A percentile compares a stretch with the other conserved stretches of the same genome.
Conservation (phyloP, 2,888 invertebrate species). For the Anthrax anthrax region DNA sequence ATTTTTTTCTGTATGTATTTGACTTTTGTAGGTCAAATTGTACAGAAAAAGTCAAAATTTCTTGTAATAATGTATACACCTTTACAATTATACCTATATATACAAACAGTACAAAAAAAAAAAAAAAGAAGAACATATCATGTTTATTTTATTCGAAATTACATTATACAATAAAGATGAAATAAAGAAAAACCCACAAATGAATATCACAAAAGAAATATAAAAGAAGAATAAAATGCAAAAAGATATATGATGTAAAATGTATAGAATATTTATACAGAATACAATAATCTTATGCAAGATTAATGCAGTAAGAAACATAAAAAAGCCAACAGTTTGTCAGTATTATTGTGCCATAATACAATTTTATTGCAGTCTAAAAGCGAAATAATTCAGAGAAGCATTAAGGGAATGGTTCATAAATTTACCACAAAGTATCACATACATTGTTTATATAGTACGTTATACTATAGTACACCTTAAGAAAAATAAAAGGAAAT, state of each 20-base stretch:
- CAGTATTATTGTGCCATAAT: slow-evolving; percentile 12
- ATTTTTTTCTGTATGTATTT: background rate
- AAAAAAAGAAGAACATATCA: background rate
- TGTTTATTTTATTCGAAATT: background rate
- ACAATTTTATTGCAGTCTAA: slow-evolving; percentile 13
- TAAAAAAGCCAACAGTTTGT: slow-evolving; percentile 11
- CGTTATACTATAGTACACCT: background rate
- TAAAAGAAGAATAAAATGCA: too few species aligned
- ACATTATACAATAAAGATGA: background rate
- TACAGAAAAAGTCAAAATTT: background rate
- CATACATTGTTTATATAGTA: background rate
- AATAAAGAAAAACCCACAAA: background rate
- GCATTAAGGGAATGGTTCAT: slow-evolving; percentile 13
- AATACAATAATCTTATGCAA: slow-evolving; percentile 8
- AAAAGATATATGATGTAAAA: too few species aligned
- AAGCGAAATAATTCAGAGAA: slow-evolving; percentile 13
- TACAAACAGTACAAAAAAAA: too few species aligned
- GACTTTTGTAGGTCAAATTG: background rate
- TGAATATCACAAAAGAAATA: background rate
- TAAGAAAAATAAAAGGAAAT: background rate
- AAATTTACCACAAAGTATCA: slow-evolving; percentile 7
- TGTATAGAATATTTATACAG: background rate
- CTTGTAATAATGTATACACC: too few species aligned
- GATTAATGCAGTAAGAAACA: slow-evolving; percentile 11
- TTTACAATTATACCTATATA: background rate